These are phyloP conservation scores for Apis laboriosa DNA, from an alignment of 1,140 invertebrate species.

Conservation along the genomic window DNA sequence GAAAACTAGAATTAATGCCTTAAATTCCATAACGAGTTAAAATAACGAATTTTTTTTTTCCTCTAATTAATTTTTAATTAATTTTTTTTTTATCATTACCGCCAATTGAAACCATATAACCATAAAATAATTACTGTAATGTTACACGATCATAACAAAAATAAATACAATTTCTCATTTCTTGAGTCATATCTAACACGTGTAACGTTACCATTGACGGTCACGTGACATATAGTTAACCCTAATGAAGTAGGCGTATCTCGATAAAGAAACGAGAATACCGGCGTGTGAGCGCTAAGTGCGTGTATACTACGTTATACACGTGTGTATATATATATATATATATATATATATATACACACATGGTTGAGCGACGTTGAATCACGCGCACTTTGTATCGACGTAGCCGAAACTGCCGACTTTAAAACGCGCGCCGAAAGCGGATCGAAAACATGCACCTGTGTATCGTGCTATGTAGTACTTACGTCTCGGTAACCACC, in stretches of 20 bases:
- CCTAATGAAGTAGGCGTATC: not conserved
- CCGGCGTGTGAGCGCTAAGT: not conserved
- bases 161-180: not conserved
- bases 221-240: not conserved
- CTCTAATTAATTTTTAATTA: not conserved
- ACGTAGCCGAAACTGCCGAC: not conserved
- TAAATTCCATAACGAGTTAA: no score
- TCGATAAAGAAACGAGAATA: not conserved
- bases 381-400: not conserved
- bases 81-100: not conserved
- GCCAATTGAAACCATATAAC: not conserved
- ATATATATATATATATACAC: no score
- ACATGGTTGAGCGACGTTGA: not conserved
- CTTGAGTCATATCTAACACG: not conserved
- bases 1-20: no score
- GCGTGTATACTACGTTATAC: not conserved
- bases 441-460: slow-evolving; percentile 37
- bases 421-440: slow-evolving; percentile 57
- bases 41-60: not conserved
- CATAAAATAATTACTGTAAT: not conserved
- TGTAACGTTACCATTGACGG: not conserved
- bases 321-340: no score
- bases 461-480: slow-evolving; percentile 63
- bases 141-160: not conserved
- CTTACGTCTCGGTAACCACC: slow-evolving; percentile 80